Base-by-base conservation (phyloP, 2,888 invertebrate species). In the Lampropteryx suffumata region DNA sequence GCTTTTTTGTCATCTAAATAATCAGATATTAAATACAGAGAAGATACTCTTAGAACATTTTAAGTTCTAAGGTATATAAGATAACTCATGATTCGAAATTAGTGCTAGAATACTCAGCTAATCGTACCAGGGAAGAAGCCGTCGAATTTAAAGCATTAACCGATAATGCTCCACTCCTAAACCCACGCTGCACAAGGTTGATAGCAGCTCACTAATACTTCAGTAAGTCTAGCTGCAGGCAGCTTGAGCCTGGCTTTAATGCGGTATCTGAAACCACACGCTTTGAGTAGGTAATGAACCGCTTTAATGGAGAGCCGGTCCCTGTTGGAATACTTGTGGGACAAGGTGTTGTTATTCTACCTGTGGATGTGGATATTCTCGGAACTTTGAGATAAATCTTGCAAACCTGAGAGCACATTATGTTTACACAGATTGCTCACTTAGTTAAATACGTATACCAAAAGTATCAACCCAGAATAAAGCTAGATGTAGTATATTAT, bases 171-270 rank as follows among this genome's bases (percentile, higher is more conserved):
- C 21, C 32, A 32, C 26, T 42, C 33, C 40, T 48, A 52, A 56
- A 52, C 39, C 50, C 34, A 29, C 39, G 40, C 52, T 45, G 55
- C 48, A 33, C 55, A 57, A 55, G 57, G 48, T 53, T 39, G 76
- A 76, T 76, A 76, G 69, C 64, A 64, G 61, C 57, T 49, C 59
- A 59, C 69, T 77, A 76, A 76, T 76, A 73, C 74, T 71, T 67
- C 59, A 66, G 69, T 76, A 74, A 76, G 75, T 72, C 71, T 67
- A 67, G 67, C 55, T 52, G 50, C 63, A 62, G 65, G 33, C 61
- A 61, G 64, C 70, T 50, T 57, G 63, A 54, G 63, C 57, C 58
- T 53, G 66, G 65, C 66, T 72, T 66, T 62, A 62, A 60, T 56
- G 60, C 58, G 61, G 65, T 71, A 74, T 76, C 69, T 73, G 60